These are phyloP conservation scores for Xenentodon cancila DNA, from an alignment of 2,797 vertebrate genomes.

Conservation along the genomic window DNA sequence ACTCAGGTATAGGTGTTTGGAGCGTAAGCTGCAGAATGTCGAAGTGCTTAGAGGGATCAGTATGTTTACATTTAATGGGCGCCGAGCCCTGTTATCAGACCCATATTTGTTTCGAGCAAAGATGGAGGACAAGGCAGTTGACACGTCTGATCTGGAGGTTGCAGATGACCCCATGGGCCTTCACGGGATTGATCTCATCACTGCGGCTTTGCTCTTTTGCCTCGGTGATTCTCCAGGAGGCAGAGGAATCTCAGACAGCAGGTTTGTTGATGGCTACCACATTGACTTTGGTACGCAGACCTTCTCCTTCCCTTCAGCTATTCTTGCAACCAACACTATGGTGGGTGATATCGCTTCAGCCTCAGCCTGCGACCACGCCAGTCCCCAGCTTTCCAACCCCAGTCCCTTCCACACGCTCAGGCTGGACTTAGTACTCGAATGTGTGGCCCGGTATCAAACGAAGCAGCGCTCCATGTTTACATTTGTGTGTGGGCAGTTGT, in stretches of 20 bases:
- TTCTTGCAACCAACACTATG: constrained; percentile 97
- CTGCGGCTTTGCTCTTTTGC: constrained; percentile 96
- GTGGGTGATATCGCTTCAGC: constrained; percentile 98
- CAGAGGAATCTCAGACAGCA: constrained; percentile 96
- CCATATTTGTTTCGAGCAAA: constrained; percentile 89
- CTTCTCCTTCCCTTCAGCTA: constrained; percentile 97
- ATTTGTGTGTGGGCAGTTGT: constrained; percentile 98
- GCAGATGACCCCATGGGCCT: constrained; percentile 96
- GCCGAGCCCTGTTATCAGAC: constrained; percentile 86
- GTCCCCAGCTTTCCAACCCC: constrained; percentile 97
- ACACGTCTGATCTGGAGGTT: constrained; percentile 95
- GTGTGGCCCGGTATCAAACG: constrained; percentile 97
- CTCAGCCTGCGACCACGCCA: constrained; percentile 98
- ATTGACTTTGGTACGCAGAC: constrained; percentile 98
- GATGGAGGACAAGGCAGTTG: constrained; percentile 96
- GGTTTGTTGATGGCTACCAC: constrained; percentile 91
- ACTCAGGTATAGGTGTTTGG: constrained; percentile 84
- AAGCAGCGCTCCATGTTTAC: constrained; percentile 99
- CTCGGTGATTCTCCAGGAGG: constrained; percentile 96
- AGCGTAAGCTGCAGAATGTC: constrained; percentile 87
- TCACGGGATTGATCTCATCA: constrained; percentile 97
- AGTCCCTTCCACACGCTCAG: constrained; percentile 98
- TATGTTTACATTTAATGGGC: constrained; percentile 87
- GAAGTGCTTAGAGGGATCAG: constrained; percentile 88
- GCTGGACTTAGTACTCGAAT: constrained; percentile 97